phyloP scores from a whole-genome alignment of 2,888 invertebrate species.

The Masnerella sp. region DNA sequence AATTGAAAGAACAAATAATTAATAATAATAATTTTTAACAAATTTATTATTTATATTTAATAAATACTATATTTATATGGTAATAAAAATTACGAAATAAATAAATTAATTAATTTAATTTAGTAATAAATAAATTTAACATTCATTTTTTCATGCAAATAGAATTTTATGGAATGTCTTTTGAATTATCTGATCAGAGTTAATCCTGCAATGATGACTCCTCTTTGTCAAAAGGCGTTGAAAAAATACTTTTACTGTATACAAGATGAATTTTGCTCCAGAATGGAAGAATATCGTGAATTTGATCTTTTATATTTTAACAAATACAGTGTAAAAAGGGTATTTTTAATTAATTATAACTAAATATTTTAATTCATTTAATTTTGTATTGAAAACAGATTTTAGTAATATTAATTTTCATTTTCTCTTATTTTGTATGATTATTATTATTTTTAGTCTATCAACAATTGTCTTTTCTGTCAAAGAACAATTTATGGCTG shows the following conservation, averaged over 20 bases:
- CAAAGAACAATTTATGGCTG: slow-evolving; percentile 11
- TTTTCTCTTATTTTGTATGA: neutral
- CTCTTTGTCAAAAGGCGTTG: slow-evolving; percentile 54
- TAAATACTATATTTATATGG: too few species aligned
- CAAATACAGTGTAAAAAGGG: neutral
- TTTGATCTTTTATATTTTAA: slow-evolving; percentile 48
- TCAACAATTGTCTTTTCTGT: slow-evolving; percentile 8
- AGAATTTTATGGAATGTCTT: slow-evolving; percentile 64
- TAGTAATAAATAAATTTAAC: too few species aligned
- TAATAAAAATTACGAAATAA: too few species aligned
- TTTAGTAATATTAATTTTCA: too few species aligned
- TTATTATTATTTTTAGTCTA: slow-evolving; percentile 9
- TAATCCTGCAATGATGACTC: slow-evolving; percentile 62
- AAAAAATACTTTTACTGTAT: slow-evolving; percentile 65
- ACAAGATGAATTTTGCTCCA: slow-evolving; percentile 56
- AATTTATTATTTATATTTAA: neutral
- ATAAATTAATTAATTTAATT: neutral
- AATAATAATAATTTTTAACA: neutral
- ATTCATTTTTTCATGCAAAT: slow-evolving; percentile 14
- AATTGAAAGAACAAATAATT: neutral
- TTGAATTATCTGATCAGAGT: slow-evolving; percentile 62
- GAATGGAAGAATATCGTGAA: slow-evolving; percentile 65
- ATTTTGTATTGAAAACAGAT: too few species aligned
- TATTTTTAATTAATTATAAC: slow-evolving; percentile 14
- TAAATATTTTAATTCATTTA: neutral